Evolutionary conservation across 2,797 vertebrate genomes (phyloP).

Genomic region (Acipenser ruthenus): DNA sequence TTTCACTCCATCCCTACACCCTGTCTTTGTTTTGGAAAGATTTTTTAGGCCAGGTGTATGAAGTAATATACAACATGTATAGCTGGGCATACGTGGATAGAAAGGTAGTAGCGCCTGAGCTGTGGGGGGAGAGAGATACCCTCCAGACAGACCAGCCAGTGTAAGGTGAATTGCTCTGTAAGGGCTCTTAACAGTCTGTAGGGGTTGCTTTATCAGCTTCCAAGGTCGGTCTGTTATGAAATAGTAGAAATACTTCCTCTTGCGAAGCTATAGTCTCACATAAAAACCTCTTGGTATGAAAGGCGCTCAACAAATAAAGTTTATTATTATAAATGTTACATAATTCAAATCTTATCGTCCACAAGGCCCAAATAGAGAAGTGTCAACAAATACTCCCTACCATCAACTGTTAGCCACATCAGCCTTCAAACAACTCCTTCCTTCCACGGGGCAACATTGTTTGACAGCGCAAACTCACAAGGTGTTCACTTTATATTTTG

Average conservation of each 20-base stretch:
- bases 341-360: constrained; percentile 26
- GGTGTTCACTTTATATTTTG: neutral
- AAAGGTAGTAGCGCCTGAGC: no score
- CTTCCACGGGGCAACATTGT: neutral
- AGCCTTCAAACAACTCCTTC: neutral
- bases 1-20: no score
- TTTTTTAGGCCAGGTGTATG: no score
- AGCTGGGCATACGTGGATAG: no score
- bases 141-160: neutral
- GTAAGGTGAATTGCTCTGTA: constrained; percentile 23
- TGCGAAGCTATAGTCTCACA: constrained; percentile 33
- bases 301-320: no score
- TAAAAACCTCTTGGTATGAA: neutral
- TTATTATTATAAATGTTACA: constrained; percentile 18
- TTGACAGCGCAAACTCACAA: neutral
- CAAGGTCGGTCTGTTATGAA: constrained; percentile 36
- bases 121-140: constrained; percentile 8
- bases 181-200: constrained; percentile 25
- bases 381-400: neutral
- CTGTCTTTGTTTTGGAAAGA: no score
- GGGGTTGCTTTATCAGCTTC: constrained; percentile 24
- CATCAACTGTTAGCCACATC: neutral
- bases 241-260: constrained; percentile 28
- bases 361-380: constrained; percentile 32
- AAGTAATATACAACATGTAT: no score